These are phyloP conservation scores for Drosophila pseudotakahashii DNA, from an alignment of 2,888 invertebrate species.

Conservation along the genomic window DNA sequence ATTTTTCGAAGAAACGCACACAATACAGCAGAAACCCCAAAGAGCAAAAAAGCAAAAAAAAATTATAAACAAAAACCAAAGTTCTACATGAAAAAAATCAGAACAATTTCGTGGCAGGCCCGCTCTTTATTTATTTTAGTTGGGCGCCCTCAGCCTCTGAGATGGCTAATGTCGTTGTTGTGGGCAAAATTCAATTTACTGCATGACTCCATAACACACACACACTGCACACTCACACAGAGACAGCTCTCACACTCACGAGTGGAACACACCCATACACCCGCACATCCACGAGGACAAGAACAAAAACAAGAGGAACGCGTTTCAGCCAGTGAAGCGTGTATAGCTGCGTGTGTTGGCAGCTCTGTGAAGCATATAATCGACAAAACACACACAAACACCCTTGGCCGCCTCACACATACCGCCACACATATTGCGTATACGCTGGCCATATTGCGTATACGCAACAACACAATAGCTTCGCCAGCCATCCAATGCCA, in stretches of 20 bases:
- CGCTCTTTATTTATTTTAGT: constrained; percentile 11
- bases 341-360: constrained; percentile 57
- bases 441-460: constrained; percentile 62
- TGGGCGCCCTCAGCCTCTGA: constrained; percentile 31
- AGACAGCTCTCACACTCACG: constrained; percentile 1
- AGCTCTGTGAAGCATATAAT: constrained; percentile 73
- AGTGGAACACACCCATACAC: constrained; percentile 1
- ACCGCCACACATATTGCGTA: constrained; percentile 28
- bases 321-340: constrained; percentile 50
- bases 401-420: constrained; percentile 3
- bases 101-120: constrained; percentile 23
- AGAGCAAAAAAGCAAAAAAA: neutral
- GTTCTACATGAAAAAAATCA: constrained; percentile 30
- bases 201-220: constrained; percentile 70
- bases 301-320: constrained; percentile 44
- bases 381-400: constrained; percentile 56
- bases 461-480: constrained; percentile 60
- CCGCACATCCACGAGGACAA: constrained; percentile 23
- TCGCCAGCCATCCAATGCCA: constrained; percentile 47
- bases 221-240: constrained; percentile 25
- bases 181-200: constrained; percentile 79
- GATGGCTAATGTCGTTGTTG: constrained; percentile 76
- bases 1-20: constrained; percentile 3
- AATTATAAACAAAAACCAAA: constrained; percentile 16
- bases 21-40: constrained; percentile 21